Conservation (phyloP, 1,140 invertebrate species). For the Macrobrachium nipponense region DNA sequence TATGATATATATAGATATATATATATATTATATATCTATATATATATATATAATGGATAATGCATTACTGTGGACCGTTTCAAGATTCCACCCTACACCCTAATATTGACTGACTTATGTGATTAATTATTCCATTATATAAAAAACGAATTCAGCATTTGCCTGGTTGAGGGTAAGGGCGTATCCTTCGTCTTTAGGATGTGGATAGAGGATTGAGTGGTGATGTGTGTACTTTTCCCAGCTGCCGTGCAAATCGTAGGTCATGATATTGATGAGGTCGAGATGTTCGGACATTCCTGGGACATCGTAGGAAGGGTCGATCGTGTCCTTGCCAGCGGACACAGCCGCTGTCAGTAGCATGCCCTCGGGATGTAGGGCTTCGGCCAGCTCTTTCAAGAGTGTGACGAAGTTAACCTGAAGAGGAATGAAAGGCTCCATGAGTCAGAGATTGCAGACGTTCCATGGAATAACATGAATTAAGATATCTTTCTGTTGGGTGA, state of each 20-base stretch:
- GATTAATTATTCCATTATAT: too few species aligned
- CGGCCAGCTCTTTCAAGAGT: constrained; percentile 77
- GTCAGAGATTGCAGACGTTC: too few species aligned
- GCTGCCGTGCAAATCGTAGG: constrained; percentile 70
- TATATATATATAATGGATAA: too few species aligned
- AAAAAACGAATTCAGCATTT: background rate
- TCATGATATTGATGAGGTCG: constrained; percentile 71
- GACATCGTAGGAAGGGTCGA: constrained; percentile 70
- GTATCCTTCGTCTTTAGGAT: constrained; percentile 47
- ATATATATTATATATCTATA: too few species aligned
- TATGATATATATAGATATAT: too few species aligned
- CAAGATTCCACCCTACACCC: background rate
- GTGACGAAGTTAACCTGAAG: constrained; percentile 72
- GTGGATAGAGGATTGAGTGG: constrained; percentile 69
- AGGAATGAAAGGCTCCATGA: background rate
- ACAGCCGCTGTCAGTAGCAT: constrained; percentile 73
- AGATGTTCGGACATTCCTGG: constrained; percentile 68
- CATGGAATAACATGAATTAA: too few species aligned
- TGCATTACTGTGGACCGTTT: too few species aligned
- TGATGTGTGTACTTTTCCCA: constrained; percentile 68
- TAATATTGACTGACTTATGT: too few species aligned
- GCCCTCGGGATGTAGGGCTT: constrained; percentile 81
- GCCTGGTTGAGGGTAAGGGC: constrained; percentile 68
- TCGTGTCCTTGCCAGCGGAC: constrained; percentile 69
- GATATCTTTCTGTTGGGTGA: too few species aligned